These are phyloP conservation scores for Mimachlamys varia DNA, from an alignment of 2,888 invertebrate genomes.

Conservation along the genomic window DNA sequence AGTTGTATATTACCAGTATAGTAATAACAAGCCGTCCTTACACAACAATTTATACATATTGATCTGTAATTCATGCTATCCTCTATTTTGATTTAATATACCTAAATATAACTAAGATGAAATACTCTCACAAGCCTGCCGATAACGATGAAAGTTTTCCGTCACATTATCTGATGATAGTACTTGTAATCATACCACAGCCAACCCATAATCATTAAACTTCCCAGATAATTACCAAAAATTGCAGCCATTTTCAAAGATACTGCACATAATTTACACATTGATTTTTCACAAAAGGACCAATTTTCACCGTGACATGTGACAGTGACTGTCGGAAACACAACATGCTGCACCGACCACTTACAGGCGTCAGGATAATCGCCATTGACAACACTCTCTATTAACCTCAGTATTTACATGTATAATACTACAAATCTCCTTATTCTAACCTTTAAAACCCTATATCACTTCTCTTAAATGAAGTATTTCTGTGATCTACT, in stretches of 20 bases:
- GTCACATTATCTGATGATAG: neutral
- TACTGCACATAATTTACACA: neutral
- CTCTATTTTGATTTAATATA: neutral
- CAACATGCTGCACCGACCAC: neutral
- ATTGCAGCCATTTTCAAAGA: neutral
- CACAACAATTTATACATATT: neutral
- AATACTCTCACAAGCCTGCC: neutral
- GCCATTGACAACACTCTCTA: too few species aligned
- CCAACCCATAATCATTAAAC: neutral
- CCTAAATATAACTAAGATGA: neutral
- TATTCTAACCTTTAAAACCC: too few species aligned
- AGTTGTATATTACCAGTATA: too few species aligned
- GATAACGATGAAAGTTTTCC: too few species aligned
- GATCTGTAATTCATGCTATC: neutral
- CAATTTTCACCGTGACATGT: neutral
- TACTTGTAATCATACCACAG: neutral
- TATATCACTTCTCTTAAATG: too few species aligned
- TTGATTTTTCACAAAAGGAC: slow-evolving; percentile 24
- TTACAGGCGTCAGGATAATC: too few species aligned
- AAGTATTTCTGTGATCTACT: too few species aligned
- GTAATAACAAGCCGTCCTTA: neutral
- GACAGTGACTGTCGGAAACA: neutral
- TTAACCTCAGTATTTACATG: too few species aligned
- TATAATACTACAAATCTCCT: too few species aligned
- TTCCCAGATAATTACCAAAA: neutral